Evolutionary conservation across 2,113 vertebrate species (phyloP), one percentile per base, ranked within the genome.

Genomic region (Shinisaurus crocodilurus): DNA sequence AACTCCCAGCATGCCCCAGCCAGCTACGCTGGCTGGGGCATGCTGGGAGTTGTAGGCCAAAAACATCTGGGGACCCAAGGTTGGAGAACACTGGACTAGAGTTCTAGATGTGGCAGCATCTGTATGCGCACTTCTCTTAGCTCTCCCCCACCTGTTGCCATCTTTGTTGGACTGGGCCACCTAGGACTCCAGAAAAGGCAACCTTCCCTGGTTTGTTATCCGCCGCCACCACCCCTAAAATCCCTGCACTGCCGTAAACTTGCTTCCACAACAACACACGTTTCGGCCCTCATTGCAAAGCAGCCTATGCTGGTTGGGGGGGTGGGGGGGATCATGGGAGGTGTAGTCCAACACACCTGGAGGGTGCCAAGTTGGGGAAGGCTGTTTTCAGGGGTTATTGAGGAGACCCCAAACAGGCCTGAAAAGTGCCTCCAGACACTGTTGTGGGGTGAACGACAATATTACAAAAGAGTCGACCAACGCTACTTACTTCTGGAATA

Each of bases 401-500:
- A 74, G 89, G 92, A 82, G 82, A 27, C 0, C 0, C 40, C 1
- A 2, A 82, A 80, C 57, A 75, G 25, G 82, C 82, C 48, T 86
- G 82, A 90, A 82, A 69, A 6, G 63, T 34, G 83, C 85, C 86
- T 32, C 29, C 20, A 77, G 81, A n/a, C 0, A 10, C 0, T 0
- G 16, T 8, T 83, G 6, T 40, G 82, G 90, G 32, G 29, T 32
- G 88, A 77, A 85, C 57, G 0, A 50, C 80, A 63, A 43, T 0
- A 0, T 15, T 88, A 88, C 67, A 82, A 72, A 48, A 20, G 2
- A 70, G 7, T 5, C 1, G 1, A 74, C 70, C 67, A 48, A 70
- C 1, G 72, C 50, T 91, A 98, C 98, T 99, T 98, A 99, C 99
- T 99, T 99, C 96, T 99, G 98, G 91, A 98, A 98, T 95, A 98